phyloP scores from a whole-genome alignment of 2,797 vertebrate species.

The Lagorchestes hirsutus region DNA sequence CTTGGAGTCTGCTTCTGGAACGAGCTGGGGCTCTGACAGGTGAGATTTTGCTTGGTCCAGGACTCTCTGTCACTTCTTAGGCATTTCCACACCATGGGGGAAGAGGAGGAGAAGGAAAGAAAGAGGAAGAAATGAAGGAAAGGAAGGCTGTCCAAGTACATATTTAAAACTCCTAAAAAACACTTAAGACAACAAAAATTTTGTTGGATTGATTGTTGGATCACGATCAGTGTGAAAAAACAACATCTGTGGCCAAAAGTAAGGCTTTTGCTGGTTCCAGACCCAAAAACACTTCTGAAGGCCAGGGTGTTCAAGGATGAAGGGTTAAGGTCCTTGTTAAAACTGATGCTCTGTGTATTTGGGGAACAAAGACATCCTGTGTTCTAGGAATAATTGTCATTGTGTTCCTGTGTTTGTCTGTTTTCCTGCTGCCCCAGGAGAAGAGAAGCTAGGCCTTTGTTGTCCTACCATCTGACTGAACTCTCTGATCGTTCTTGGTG shows the following conservation, averaged over 20 bases:
- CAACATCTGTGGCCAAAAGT: slow-evolving; percentile 51
- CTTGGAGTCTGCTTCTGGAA: background rate
- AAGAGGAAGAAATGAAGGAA: background rate
- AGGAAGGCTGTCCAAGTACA: background rate
- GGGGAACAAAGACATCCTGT: slow-evolving; percentile 72
- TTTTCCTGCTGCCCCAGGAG: slow-evolving; percentile 47
- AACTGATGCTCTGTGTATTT: slow-evolving; percentile 16
- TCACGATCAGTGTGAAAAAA: slow-evolving; percentile 30
- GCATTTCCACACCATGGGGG: background rate
- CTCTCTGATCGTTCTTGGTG: background rate
- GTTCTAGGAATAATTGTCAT: slow-evolving; percentile 66
- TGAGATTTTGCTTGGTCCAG: background rate
- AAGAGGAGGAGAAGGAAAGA: background rate
- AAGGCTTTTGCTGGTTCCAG: slow-evolving; percentile 44
- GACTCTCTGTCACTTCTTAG: background rate
- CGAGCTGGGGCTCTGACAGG: background rate
- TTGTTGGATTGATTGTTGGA: background rate
- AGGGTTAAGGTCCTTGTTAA: slow-evolving; percentile 65
- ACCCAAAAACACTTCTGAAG: slow-evolving; percentile 38
- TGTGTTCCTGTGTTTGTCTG: slow-evolving; percentile 51
- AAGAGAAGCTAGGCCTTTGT: slow-evolving; percentile 64
- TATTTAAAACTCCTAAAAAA: background rate
- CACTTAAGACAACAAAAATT: background rate
- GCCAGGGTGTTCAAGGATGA: slow-evolving; percentile 64
- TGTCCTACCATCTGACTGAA: slow-evolving; percentile 13